Base-by-base conservation (phyloP, 2,113 vertebrate species). In the Plotosus lineatus region DNA sequence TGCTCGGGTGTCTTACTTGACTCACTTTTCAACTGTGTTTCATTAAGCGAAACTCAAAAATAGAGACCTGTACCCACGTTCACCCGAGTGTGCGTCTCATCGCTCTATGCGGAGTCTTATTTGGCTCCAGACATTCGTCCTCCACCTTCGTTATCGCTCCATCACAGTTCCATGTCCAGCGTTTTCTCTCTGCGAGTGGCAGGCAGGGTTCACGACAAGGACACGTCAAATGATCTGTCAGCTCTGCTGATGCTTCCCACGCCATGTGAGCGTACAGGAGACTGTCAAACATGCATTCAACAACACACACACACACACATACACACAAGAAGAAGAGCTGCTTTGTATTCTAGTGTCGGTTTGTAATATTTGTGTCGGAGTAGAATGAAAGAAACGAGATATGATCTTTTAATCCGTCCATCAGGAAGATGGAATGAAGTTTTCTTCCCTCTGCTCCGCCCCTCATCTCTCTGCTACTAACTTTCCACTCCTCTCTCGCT, bases 171-270 rank as follows among this genome's bases (percentile, higher is more conserved):
- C 40, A 21, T 38, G 6, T 46, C 78, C 38, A 15, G 12, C 6
- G 9, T 33, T 60, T 17, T 11, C 63, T 51, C n/a, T 55, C 15
- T 8, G 15, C 3, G 15, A n/a, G 36, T 55, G 48, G 12, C 63
- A 53, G 48, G 23, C 48, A 28, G 63, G 48, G 77, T 78, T 78
- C 63, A 69, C 50, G 12, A 14, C 23, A 66, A 55, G 77, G 77
- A 53, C 77, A 69, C 36, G 61, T 65, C 36, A 78, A n/a, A 44
- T 23, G 28, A 48, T 63, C 44, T 50, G 58, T 78, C 76, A 60
- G 55, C 26, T 19, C 53, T 60, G n/a, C 33, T 75, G 51, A 56
- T 56, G 14, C 51, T 56, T 75, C 73, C 73, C 51, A 75, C 51
- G n/a, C 33, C 19, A 4, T 19, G 21, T 28, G 38, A 75, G 42